Evolutionary conservation across 1,140 invertebrate genomes (phyloP), one percentile per base, ranked within the genome.

Genomic region (Heliconius himera): DNA sequence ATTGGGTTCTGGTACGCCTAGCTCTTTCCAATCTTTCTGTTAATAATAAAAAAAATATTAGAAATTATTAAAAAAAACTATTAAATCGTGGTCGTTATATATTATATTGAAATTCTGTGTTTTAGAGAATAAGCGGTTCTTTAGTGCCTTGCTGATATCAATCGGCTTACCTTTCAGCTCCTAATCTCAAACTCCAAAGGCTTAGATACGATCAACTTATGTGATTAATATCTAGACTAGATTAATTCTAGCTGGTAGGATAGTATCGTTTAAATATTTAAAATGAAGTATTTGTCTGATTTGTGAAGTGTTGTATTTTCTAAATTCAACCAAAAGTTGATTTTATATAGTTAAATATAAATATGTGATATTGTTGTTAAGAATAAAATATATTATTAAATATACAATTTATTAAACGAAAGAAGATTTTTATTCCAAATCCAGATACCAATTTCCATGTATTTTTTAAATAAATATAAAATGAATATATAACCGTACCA

Each of bases 401-500:
- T 66, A 5, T 66, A 26, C n/a, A 22, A 60, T 60, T 60, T 60
- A 60, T 22, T 66, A 29, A 66, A n/a, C 8, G 3, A 66, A 13
- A 29, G 1, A 66, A 1, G 26, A 13, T 13, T 66, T 66, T 66
- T 29, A 66, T 66, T 66, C 5, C 8, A 11, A 29, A 66, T 66
- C 60, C 18, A 51, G 18, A 51, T 20, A 51, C 6, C 49, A 51
- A 8, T 51, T 51, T 5, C 18, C 2, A 51, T 22, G 3, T 56
- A 22, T 22, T n/a, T 2, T 9, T 11, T 11, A 22, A 56, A 56
- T 22, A 26, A 13, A 22, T 66, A 26, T 26, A 16, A 16, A 66
- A 66, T 66, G 0, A 26, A 66, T 66, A 66, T 29, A 66, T 3
- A 66, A 29, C 4, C 56, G 18, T 72, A 98, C 97, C 95, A 99